Conservation (phyloP, 2,113 vertebrate genomes). For the Stegastes partitus region DNA sequence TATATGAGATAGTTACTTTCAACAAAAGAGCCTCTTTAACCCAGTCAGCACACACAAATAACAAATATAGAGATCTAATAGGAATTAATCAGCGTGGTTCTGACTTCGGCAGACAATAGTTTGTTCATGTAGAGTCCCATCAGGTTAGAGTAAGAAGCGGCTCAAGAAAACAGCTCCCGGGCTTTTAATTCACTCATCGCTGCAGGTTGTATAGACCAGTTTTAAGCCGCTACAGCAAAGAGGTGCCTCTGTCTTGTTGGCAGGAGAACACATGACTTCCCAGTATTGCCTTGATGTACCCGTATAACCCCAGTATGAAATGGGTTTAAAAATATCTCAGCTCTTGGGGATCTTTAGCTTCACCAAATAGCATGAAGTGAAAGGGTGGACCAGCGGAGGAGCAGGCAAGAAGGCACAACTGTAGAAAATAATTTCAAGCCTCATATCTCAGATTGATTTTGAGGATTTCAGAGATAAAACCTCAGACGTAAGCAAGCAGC, state of each 20-base stretch:
- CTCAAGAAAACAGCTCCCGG: no score
- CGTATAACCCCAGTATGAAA: slow-evolving; percentile 9
- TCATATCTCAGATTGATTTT: slow-evolving; percentile 67
- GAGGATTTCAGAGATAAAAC: slow-evolving; percentile 62
- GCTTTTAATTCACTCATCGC: no score
- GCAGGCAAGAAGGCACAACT: neutral
- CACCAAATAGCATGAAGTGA: slow-evolving; percentile 16
- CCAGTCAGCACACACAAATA: no score
- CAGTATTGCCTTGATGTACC: slow-evolving; percentile 3
- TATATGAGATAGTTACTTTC: neutral
- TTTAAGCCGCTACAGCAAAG: neutral
- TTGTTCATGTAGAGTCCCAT: no score
- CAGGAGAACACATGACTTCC: slow-evolving; percentile 2
- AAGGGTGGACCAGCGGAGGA: neutral
- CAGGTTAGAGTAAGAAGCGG: no score
- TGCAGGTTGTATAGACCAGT: neutral
- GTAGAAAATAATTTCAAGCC: slow-evolving; percentile 59
- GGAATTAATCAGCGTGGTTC: no score
- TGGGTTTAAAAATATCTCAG: slow-evolving; percentile 33
- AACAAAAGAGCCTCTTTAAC: no score
- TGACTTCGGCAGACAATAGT: no score
- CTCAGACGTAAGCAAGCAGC: slow-evolving; percentile 49
- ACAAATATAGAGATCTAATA: no score
- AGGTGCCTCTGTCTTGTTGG: neutral
- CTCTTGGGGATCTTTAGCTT: slow-evolving; percentile 21